Evolutionary conservation across 2,113 vertebrate genomes (phyloP).

Genomic region (Elephas maximus): DNA sequence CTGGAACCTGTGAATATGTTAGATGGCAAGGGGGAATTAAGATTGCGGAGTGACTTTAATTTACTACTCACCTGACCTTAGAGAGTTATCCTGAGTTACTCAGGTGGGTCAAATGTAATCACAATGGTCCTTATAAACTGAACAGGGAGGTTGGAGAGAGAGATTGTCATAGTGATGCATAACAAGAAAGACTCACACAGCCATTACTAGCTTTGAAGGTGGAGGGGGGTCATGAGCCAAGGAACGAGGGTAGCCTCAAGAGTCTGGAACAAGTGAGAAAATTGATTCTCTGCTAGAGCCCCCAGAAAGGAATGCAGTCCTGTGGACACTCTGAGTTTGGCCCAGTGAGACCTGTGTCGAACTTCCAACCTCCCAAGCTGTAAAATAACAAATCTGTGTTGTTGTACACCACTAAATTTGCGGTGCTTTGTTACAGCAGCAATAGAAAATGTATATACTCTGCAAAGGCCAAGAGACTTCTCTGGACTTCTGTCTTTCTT

Average conservation of each 20-base stretch:
- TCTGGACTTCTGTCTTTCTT: background rate
- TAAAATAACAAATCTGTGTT: background rate
- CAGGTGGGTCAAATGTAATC: background rate
- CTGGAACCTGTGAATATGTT: background rate
- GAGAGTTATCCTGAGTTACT: background rate
- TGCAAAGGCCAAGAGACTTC: background rate
- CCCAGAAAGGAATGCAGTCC: background rate
- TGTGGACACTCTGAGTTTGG: background rate
- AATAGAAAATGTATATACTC: background rate
- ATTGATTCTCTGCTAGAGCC: background rate
- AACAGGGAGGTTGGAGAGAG: background rate
- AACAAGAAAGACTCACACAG: background rate
- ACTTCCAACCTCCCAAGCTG: background rate
- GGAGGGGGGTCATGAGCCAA: background rate
- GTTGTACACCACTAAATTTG: background rate
- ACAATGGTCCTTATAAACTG: background rate
- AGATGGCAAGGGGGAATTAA: background rate
- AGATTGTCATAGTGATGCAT: background rate
- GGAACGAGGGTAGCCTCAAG: background rate
- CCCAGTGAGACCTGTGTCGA: background rate
- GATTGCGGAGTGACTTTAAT: background rate
- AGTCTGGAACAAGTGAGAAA: background rate
- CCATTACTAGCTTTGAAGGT: background rate
- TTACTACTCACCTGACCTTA: background rate
- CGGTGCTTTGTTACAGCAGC: background rate